These are phyloP conservation scores for Ladona fulva DNA, from an alignment of 1,140 invertebrate genomes.

Conservation along the genomic window DNA sequence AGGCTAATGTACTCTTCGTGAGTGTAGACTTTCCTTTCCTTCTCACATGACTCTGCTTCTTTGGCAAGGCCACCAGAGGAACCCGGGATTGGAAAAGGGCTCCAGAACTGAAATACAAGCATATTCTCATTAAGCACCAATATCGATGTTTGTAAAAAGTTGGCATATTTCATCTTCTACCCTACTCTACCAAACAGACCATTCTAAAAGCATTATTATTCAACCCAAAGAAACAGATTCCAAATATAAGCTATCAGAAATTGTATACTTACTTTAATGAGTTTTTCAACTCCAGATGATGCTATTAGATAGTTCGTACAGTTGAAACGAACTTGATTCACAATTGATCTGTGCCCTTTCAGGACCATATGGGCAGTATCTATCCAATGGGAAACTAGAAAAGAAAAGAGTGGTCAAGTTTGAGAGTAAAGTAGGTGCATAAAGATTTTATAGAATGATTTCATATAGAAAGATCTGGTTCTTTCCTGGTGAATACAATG, in stretches of 20 bases:
- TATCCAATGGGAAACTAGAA: constrained; percentile 43
- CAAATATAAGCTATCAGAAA: too few species aligned
- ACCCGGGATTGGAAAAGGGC: constrained; percentile 53
- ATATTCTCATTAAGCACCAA: not conserved
- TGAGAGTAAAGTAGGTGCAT: too few species aligned
- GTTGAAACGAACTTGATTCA: constrained; percentile 92
- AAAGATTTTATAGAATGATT: too few species aligned
- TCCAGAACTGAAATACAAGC: constrained; percentile 59
- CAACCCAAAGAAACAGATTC: too few species aligned
- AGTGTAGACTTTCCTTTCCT: constrained; percentile 66
- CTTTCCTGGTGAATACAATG: too few species aligned
- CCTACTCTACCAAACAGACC: too few species aligned
- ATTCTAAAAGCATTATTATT: too few species aligned
- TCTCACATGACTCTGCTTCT: constrained; percentile 42
- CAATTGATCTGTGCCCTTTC: constrained; percentile 85
- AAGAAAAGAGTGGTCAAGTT: too few species aligned
- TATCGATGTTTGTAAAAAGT: not conserved
- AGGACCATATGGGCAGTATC: constrained; percentile 69
- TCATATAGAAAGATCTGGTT: too few species aligned
- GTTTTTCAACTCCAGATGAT: constrained; percentile 91
- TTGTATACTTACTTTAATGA: constrained; percentile 65
- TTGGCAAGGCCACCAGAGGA: constrained; percentile 46
- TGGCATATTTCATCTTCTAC: too few species aligned
- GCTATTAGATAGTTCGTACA: constrained; percentile 72
- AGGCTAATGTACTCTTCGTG: constrained; percentile 80